Evolutionary conservation across 1,140 invertebrate species (phyloP), one percentile per base, ranked within the genome.

Genomic region (Brachionus rotundiformis): DNA sequence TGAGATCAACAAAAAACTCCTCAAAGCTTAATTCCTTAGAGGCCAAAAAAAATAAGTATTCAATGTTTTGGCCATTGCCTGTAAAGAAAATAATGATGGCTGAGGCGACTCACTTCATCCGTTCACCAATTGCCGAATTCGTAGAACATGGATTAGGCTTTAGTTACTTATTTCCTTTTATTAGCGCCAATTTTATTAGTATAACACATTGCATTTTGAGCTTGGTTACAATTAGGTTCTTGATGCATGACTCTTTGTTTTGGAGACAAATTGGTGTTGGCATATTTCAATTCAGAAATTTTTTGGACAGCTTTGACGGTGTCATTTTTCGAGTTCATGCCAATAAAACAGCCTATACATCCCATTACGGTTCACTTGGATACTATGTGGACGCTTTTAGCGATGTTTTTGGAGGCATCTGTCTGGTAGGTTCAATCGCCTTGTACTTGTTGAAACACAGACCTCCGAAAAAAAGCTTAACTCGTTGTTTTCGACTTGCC

Each of bases 81-180:
- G 82, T 86, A 16, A 87, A 87, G 77, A 82, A 84, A n/a, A 65
- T 87, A 2, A 86, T 87, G 86, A 86, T 83, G 49, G 86, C 87
- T 76, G 86, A 84, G 19, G 81, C 84, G 10, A 86, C 83, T 10
- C 85, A 86, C 79, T 87, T 85, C 61, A 75, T 87, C 8, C 84
- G 85, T 29, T 84, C 82, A 7, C 86, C 86, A n/a, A 82, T 83
- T 6, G 82, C 85, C 5, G 86, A 87, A 82, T 84, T 83, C 31
- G 86, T 87, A 47, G 84, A 87, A 63, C 68, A 83, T 33, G 80
- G 84, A 47, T 85, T 86, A 1, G 79, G 84, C 33, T 87, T 87
- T 82, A 86, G 85, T 49, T 82, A 85, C 44, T 77, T 84, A 23
- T 86, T 86, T 82, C 85, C 83, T 68, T 86, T 86, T 76, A 85